These are phyloP conservation scores for Heliconius himera DNA, from an alignment of 1,140 invertebrate genomes.

Conservation along the genomic window DNA sequence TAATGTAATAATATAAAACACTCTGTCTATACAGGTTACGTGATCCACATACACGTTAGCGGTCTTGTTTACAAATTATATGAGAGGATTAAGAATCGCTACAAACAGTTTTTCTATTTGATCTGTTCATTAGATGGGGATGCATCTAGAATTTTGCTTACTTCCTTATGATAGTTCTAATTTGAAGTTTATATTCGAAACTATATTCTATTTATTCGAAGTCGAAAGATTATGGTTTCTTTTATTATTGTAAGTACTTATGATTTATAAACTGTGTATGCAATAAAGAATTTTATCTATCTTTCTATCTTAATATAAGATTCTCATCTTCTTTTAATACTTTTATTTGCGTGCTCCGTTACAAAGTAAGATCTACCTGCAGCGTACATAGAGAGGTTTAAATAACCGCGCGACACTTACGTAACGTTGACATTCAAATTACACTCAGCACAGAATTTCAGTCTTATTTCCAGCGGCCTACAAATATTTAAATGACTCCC, in stretches of 20 bases:
- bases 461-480: conserved; percentile 22
- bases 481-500: conserved; percentile 25
- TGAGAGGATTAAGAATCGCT: not conserved
- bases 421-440: conserved; percentile 18
- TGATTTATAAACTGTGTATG: too few relatives aligned
- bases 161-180: not conserved
- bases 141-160: not conserved
- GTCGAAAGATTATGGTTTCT: too few relatives aligned
- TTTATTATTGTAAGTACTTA: too few relatives aligned
- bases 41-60: not conserved
- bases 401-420: conserved; percentile 8
- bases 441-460: conserved; percentile 16
- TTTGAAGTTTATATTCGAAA: not conserved
- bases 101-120: not conserved
- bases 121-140: not conserved
- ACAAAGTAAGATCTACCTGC: not conserved
- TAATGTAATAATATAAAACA: not conserved
- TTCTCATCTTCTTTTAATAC: not conserved
- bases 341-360: not conserved
- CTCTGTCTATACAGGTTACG: not conserved
- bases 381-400: conserved; percentile 6
- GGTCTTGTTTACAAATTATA: conserved; percentile 9
- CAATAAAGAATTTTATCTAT: not conserved
- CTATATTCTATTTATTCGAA: not conserved
- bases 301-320: not conserved